phyloP scores from a whole-genome alignment of 2,113 vertebrate genomes.

The Protomyctophum bolini region DNA sequence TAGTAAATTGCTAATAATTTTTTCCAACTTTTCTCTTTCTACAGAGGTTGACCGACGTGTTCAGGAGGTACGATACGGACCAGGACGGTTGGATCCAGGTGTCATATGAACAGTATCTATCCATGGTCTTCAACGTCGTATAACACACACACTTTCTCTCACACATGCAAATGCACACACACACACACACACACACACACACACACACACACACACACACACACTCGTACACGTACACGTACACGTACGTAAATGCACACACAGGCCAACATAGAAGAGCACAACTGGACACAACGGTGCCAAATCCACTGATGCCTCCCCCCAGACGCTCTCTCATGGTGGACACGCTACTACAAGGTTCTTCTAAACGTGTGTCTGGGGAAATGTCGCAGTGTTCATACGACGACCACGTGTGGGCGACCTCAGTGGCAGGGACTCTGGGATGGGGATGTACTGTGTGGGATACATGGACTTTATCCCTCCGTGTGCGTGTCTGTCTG shows the following conservation, averaged over 20 bases:
- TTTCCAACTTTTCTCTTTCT: conserved; percentile 12
- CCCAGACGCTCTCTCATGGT: conserved; percentile 53
- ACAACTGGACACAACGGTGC: conserved; percentile 77
- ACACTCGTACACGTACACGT: too few relatives aligned
- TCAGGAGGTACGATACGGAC: conserved; percentile 94
- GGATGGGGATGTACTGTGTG: conserved; percentile 19
- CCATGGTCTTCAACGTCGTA: conserved; percentile 97
- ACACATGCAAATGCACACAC: too few relatives aligned
- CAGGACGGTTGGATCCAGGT: conserved; percentile 99
- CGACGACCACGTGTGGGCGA: conserved; percentile 49
- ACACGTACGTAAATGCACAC: background rate
- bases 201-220: too few relatives aligned
- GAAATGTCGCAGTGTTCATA: conserved; percentile 67
- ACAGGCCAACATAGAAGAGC: conserved; percentile 52
- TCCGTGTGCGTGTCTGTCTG: conserved; percentile 27
- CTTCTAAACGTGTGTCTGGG: conserved; percentile 7
- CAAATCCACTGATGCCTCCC: conserved; percentile 67
- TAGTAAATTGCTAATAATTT: too few relatives aligned
- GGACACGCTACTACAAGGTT: conserved; percentile 58
- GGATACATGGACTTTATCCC: conserved; percentile 40
- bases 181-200: too few relatives aligned
- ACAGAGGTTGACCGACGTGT: conserved; percentile 95
- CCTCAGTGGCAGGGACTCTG: conserved; percentile 30
- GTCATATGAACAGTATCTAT: conserved; percentile 97
- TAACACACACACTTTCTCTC: conserved; percentile 59